Percentiles rank a stretch among this genome's conserved stretches.
Evolutionary conservation across 2,797 vertebrate species (phyloP).

Genomic region (Acrossocheilus wenchowensis): DNA sequence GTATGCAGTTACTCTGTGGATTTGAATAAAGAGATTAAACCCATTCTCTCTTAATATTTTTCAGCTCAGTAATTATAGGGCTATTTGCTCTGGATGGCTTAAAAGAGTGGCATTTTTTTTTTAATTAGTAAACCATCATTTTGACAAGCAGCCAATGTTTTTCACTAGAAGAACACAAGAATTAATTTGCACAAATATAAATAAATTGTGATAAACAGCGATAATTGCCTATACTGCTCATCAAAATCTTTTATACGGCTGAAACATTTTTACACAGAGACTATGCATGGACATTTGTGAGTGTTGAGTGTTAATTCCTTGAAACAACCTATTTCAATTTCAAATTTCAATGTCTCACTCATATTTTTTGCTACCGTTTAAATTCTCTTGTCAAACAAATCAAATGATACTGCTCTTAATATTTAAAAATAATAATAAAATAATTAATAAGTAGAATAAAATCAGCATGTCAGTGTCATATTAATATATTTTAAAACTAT

Average conservation of each 20-base stretch:
- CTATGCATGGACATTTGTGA: background rate
- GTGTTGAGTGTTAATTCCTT: background rate
- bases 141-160: background rate
- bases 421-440: background rate
- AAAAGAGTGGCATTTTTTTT: background rate
- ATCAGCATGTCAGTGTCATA: background rate
- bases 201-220: background rate
- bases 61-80: background rate
- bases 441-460: background rate
- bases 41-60: background rate
- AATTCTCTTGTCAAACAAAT: background rate
- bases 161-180: background rate
- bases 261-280: background rate
- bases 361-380: background rate
- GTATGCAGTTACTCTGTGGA: background rate
- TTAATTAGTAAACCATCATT: background rate
- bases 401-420: background rate
- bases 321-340: background rate
- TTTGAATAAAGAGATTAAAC: background rate
- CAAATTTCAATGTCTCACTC: background rate
- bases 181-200: background rate
- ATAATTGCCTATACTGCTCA: background rate
- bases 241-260: background rate
- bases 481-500: background rate
- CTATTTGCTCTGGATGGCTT: background rate